Conservation (phyloP, 1,140 invertebrate species). For the Cyrtorhinus lividipennis region DNA sequence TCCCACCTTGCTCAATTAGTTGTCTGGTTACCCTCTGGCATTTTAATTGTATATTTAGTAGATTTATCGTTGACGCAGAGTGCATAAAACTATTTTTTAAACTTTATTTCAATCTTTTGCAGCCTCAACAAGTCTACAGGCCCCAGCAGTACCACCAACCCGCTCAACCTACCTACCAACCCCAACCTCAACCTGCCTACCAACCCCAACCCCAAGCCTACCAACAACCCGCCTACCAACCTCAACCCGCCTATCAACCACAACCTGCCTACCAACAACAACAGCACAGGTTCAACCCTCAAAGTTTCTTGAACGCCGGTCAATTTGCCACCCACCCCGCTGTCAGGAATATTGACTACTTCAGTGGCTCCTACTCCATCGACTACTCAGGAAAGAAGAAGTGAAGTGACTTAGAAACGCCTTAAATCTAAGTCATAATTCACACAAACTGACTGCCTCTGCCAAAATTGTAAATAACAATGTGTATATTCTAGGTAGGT, state of each 20-base stretch:
- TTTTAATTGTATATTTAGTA: too few species aligned
- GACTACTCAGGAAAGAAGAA: slow-evolving; percentile 35
- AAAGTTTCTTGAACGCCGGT: slow-evolving; percentile 19
- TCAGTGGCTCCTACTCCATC: slow-evolving; percentile 50
- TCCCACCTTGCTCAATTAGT: too few species aligned
- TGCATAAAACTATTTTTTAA: too few species aligned
- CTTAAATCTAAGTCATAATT: not conserved
- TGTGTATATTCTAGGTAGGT: not conserved
- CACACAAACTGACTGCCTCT: not conserved
- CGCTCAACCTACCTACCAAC: not conserved
- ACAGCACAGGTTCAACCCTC: slow-evolving; percentile 24
- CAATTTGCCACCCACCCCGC: slow-evolving; percentile 42
- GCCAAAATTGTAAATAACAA: not conserved
- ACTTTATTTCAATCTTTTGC: too few species aligned
- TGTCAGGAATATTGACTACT: slow-evolving; percentile 43
- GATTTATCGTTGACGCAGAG: too few species aligned
- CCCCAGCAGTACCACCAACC: slow-evolving; percentile 21
- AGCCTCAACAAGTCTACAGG: slow-evolving; percentile 26
- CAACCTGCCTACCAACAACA: slow-evolving; percentile 22
- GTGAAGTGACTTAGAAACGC: not conserved
- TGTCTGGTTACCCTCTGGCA: too few species aligned
- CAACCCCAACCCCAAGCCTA: slow-evolving; percentile 15
- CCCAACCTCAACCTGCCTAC: slow-evolving; percentile 20
- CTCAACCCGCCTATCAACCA: slow-evolving; percentile 29
- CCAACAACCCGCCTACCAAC: slow-evolving; percentile 23